phyloP scores from a whole-genome alignment of 2,113 vertebrate genomes.

The Terrapene triunguis region DNA sequence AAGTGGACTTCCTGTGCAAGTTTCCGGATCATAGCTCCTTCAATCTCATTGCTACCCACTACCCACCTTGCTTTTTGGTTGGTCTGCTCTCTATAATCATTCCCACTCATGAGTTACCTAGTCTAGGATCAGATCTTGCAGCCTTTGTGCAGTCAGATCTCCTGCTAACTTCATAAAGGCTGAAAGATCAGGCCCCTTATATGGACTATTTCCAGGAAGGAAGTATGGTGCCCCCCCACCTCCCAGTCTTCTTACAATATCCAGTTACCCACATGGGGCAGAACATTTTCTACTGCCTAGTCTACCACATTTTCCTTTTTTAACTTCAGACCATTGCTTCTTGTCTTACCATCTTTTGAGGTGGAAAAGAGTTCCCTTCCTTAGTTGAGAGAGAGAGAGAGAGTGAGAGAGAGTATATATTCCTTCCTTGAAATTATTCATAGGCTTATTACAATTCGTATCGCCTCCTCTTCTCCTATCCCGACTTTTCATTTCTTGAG shows the following conservation, averaged over 20 bases:
- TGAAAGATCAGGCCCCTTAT: fast-evolving
- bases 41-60: too few relatives aligned
- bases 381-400: neutral
- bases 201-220: fast-evolving
- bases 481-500: conserved; percentile 1
- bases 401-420: neutral
- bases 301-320: neutral
- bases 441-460: neutral
- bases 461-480: neutral
- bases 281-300: neutral
- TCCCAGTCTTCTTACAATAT: neutral
- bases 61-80: neutral
- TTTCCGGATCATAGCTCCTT: neutral
- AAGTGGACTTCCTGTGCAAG: neutral
- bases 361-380: neutral
- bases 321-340: neutral
- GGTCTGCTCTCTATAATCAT: neutral
- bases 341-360: neutral
- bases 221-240: too few relatives aligned
- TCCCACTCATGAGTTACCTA: too few relatives aligned
- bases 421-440: neutral
- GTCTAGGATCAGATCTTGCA: too few relatives aligned
- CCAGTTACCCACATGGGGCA: neutral
- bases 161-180: fast-evolving
- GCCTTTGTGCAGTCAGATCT: neutral